These are phyloP conservation scores for Pangasius mekongensis DNA, from an alignment of 2,797 vertebrate species.

Conservation along the genomic window DNA sequence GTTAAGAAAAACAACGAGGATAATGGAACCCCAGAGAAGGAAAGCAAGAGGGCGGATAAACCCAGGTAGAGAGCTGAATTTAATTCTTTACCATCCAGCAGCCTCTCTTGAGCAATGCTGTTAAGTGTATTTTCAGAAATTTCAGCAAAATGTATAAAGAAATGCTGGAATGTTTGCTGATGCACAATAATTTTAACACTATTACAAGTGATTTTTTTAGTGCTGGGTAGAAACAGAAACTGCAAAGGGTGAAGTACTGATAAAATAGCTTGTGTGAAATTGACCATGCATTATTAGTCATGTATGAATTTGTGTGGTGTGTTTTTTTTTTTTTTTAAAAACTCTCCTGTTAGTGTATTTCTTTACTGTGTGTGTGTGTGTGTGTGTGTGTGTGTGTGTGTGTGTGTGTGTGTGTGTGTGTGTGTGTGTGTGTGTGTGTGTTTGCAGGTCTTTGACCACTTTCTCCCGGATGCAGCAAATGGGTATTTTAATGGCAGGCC, in stretches of 20 bases:
- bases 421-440: background rate
- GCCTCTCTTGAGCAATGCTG: background rate
- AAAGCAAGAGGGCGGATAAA: constrained; percentile 79
- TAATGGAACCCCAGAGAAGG: constrained; percentile 75
- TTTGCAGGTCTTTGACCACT: constrained; percentile 66
- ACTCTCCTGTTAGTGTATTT: background rate
- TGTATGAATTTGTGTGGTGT: background rate
- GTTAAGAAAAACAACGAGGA: constrained; percentile 85
- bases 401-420: no score
- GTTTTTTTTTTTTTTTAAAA: background rate
- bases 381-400: background rate
- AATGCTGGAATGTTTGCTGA: background rate
- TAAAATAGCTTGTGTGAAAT: constrained; percentile 1
- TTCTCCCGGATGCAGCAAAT: constrained; percentile 80
- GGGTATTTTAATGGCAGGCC: constrained; percentile 77
- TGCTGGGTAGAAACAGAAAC: background rate
- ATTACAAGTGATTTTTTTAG: background rate
- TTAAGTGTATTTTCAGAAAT: background rate
- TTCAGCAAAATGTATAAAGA: background rate
- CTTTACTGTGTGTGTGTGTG: background rate
- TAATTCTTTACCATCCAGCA: background rate
- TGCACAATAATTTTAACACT: background rate
- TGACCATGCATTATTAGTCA: background rate
- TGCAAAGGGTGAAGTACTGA: background rate
- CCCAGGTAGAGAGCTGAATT: constrained; percentile 70